phyloP scores from a whole-genome alignment of 2,888 invertebrate species.

The Acanthosepion lycidas region DNA sequence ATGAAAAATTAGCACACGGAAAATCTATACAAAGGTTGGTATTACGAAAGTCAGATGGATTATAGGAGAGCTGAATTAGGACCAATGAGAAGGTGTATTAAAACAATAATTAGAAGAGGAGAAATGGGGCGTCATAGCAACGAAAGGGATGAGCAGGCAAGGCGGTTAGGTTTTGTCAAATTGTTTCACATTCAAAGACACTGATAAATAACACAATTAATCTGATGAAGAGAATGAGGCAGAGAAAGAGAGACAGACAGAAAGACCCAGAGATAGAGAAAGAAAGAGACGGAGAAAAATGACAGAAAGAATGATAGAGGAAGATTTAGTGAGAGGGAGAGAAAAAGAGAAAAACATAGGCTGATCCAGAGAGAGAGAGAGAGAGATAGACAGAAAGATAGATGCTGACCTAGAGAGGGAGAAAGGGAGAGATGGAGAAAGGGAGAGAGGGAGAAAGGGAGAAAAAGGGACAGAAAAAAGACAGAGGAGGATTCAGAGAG shows the following conservation, averaged over 20 bases:
- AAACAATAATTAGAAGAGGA: neutral
- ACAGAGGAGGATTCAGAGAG: no score
- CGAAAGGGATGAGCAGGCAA: neutral
- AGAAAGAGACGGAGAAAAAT: neutral
- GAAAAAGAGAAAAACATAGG: neutral
- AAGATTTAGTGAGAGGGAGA: no score
- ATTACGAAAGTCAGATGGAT: neutral
- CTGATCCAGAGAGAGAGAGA: no score
- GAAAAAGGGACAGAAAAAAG: no score
- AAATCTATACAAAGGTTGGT: no score
- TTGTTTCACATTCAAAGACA: conserved; percentile 24
- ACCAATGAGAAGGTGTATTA: neutral
- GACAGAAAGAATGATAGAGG: neutral
- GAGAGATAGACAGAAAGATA: no score
- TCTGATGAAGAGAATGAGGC: neutral
- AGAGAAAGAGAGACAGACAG: neutral
- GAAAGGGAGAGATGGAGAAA: neutral
- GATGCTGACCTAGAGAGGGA: no score
- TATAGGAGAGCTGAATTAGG: neutral
- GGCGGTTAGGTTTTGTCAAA: neutral
- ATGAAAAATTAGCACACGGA: neutral
- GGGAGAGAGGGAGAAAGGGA: neutral
- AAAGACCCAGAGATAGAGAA: neutral
- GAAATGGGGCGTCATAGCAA: neutral
- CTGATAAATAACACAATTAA: neutral